phyloP scores from a whole-genome alignment of 53 echinoderm and acorn worm genomes.

The Stichopus horrens region DNA sequence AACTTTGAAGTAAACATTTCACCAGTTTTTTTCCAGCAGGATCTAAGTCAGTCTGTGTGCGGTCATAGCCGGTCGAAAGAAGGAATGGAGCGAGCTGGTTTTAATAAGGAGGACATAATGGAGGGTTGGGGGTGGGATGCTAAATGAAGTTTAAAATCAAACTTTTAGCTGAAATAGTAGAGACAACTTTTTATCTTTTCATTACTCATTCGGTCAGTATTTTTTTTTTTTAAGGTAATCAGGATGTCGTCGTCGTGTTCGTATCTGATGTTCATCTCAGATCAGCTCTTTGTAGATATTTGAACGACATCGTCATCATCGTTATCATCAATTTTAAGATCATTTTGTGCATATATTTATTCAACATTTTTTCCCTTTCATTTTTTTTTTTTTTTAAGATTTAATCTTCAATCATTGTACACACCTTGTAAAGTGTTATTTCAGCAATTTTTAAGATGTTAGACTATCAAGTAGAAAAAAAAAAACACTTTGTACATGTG shows the following conservation, averaged over 20 bases:
- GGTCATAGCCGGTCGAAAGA: not conserved
- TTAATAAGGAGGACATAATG: not conserved
- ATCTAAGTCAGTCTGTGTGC: no score
- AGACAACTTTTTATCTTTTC: not conserved
- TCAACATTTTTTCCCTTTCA: not conserved
- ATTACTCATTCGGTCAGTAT: not conserved
- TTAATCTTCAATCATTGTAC: slow-evolving; percentile 25
- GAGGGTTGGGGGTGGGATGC: not conserved
- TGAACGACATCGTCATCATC: not conserved
- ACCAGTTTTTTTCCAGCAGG: no score
- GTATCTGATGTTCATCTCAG: not conserved
- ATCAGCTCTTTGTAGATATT: slow-evolving; percentile 13
- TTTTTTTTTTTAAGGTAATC: not conserved
- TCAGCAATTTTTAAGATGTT: slow-evolving; percentile 39
- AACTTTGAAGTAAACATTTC: no score
- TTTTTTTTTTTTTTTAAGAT: no score
- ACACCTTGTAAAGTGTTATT: slow-evolving; percentile 45
- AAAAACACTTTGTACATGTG: slow-evolving; percentile 32
- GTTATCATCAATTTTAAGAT: not conserved
- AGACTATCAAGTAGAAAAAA: not conserved
- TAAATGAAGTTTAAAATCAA: no score
- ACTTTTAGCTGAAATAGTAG: not conserved
- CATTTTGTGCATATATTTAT: slow-evolving; percentile 47
- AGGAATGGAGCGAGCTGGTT: not conserved
- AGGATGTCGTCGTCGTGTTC: not conserved